Evolutionary conservation across 2,113 vertebrate genomes (phyloP), one percentile per base, ranked within the genome.

Genomic region (Zosterops lateralis): DNA sequence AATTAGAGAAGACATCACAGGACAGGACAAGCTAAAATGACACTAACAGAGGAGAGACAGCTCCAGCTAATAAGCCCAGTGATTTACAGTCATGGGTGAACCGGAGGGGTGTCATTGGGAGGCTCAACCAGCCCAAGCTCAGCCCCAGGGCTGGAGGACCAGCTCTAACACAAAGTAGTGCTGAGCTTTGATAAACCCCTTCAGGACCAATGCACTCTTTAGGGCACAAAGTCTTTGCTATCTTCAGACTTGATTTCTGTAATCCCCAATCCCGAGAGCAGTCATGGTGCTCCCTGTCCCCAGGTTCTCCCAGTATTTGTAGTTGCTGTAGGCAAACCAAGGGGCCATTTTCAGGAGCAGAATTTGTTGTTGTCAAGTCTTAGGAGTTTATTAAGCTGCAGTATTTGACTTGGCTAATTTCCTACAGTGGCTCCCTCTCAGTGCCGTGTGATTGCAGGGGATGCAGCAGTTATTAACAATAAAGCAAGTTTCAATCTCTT

Each of bases 331-430:
- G 68, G 44, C 68, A 36, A 67, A 67, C 65, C 6, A 2, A 18
- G 5, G 80, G 83, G 60, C 13, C 13, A 61, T 68, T 81, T 88
- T 53, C 72, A 77, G 88, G 51, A 84, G 68, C 26, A 78, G 87
- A 75, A 75, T 64, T 88, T 77, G 80, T 92, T 94, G 75, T 73
- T 94, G 88, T 71, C 83, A 79, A 79, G 57, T 53, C 64, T 72
- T 57, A 20, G 16, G 71, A 70, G 78, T 88, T 93, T 91, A 65
- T 90, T 73, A 93, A 91, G 75, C 75, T 86, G 83, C 56, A 81
- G 68, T 90, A 67, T 94, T 96, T 96, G 92, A 73, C 72, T 96
- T 95, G 90, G 95, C 92, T 94, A 75, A 22, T 93, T 95, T 93
- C 94, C 92, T 93, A 15, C 82, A 40, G 79, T 8, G 44, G 76